Conservation (phyloP, 2,888 invertebrate genomes). For the Spialia ferax region DNA sequence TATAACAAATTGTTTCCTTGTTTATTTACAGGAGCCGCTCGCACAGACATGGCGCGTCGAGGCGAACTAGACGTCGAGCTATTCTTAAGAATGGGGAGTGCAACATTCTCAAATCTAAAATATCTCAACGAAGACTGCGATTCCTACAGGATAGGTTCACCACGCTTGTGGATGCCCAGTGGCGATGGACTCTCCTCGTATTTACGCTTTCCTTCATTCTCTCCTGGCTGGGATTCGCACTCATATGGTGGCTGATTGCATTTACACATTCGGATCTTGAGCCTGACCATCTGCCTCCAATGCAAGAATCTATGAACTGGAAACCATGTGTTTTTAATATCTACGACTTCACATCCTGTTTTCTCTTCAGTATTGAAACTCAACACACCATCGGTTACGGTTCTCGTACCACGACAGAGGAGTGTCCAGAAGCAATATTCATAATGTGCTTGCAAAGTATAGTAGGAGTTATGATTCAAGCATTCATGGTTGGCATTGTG, state of each 20-base stretch:
- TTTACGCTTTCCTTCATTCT: slow-evolving; percentile 95
- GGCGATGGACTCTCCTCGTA: slow-evolving; percentile 96
- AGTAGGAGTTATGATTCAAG: slow-evolving; percentile 94
- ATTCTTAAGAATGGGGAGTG: slow-evolving; percentile 98
- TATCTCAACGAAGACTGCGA: slow-evolving; percentile 92
- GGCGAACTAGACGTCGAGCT: slow-evolving; percentile 93
- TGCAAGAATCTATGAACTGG: slow-evolving; percentile 86
- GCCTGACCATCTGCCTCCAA: slow-evolving; percentile 82
- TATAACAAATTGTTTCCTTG: slow-evolving; percentile 55
- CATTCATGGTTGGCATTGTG: slow-evolving; percentile 93
- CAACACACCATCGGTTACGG: slow-evolving; percentile 97
- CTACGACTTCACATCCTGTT: slow-evolving; percentile 93
- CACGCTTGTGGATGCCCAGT: slow-evolving; percentile 96
- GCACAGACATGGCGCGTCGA: slow-evolving; percentile 89
- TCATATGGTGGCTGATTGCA: slow-evolving; percentile 95
- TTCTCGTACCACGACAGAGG: slow-evolving; percentile 93
- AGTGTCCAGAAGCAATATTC: slow-evolving; percentile 96
- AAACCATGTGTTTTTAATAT: slow-evolving; percentile 94
- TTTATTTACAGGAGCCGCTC: slow-evolving; percentile 88
- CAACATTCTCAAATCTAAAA: slow-evolving; percentile 96
- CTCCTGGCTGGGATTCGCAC: slow-evolving; percentile 94
- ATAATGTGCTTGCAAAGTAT: slow-evolving; percentile 96
- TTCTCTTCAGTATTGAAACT: slow-evolving; percentile 97
- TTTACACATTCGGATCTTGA: slow-evolving; percentile 95
- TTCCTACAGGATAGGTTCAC: slow-evolving; percentile 95